phyloP scores from a whole-genome alignment of 1,140 invertebrate genomes.

The Scaptomyza pallida region DNA sequence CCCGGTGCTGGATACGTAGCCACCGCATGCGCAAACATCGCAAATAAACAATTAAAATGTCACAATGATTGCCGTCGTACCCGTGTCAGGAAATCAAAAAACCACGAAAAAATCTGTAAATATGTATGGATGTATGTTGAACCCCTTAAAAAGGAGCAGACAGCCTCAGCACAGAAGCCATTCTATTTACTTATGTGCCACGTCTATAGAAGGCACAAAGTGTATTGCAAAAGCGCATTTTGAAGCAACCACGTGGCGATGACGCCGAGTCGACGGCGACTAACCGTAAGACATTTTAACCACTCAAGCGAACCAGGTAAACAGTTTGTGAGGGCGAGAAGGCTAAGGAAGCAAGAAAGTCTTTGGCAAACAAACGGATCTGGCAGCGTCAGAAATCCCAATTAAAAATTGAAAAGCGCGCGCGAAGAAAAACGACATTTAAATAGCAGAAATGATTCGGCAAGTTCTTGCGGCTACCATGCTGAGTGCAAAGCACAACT shows the following conservation, averaged over 20 bases:
- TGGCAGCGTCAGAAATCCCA: constrained; percentile 61
- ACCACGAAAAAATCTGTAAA: constrained; percentile 73
- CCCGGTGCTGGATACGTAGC: constrained; percentile 27
- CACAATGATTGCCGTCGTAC: constrained; percentile 78
- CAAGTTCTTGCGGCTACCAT: constrained; percentile 39
- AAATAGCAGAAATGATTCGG: constrained; percentile 55
- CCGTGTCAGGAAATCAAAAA: constrained; percentile 82
- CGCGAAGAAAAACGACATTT: constrained; percentile 70
- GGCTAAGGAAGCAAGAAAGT: constrained; percentile 18
- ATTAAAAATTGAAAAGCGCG: constrained; percentile 81
- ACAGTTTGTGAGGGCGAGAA: constrained; percentile 10
- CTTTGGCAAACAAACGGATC: constrained; percentile 2
- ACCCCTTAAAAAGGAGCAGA: constrained; percentile 53
- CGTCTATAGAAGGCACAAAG: not conserved
- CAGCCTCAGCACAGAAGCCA: constrained; percentile 16
- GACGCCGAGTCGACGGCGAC: constrained; percentile 18
- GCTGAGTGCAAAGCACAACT: constrained; percentile 45
- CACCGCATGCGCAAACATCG: constrained; percentile 58
- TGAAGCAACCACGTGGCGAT: constrained; percentile 66
- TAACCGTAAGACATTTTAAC: constrained; percentile 46
- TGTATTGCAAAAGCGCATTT: constrained; percentile 74
- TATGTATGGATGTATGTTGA: constrained; percentile 32
- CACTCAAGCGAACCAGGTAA: constrained; percentile 48
- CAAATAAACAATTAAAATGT: constrained; percentile 84
- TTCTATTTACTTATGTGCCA: constrained; percentile 44